phyloP scores from a whole-genome alignment of 2,113 vertebrate genomes.

The Colossoma macropomum region DNA sequence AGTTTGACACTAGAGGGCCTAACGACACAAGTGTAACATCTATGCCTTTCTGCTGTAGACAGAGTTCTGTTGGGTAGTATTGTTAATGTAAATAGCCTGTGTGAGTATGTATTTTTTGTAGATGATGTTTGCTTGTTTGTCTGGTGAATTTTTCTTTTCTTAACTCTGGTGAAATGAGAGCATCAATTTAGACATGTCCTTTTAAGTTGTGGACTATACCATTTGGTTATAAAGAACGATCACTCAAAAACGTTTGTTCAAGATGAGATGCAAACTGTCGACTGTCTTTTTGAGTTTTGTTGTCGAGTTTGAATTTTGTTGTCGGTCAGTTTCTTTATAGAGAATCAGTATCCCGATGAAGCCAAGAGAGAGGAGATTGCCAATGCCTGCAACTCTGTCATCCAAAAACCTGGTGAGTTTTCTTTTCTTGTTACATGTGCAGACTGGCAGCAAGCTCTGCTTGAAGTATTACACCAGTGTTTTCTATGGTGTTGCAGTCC shows the following conservation, averaged over 20 bases:
- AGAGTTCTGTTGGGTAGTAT: too few relatives aligned
- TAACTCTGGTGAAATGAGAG: too few relatives aligned
- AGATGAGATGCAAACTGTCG: too few relatives aligned
- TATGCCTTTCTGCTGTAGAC: neutral
- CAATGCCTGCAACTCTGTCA: conserved; percentile 82
- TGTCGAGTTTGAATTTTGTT: neutral
- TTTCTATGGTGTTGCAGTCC: neutral
- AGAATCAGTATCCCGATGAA: conserved; percentile 86
- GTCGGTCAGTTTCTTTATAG: conserved; percentile 79
- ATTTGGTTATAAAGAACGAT: too few relatives aligned
- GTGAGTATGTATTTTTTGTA: neutral
- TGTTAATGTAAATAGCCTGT: neutral
- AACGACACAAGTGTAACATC: neutral
- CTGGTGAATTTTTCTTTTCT: neutral
- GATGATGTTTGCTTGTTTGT: neutral
- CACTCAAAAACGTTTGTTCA: too few relatives aligned
- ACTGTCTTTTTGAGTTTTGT: neutral
- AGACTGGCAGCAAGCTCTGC: neutral
- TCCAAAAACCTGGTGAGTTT: conserved; percentile 81
- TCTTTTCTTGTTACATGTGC: neutral
- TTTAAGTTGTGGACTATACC: too few relatives aligned
- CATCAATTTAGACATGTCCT: too few relatives aligned
- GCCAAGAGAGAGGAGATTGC: conserved; percentile 83
- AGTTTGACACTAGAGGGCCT: neutral
- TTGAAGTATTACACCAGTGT: neutral